These are phyloP conservation scores for Isoperla grammatica DNA, from an alignment of 2,888 invertebrate species.

Conservation along the genomic window DNA sequence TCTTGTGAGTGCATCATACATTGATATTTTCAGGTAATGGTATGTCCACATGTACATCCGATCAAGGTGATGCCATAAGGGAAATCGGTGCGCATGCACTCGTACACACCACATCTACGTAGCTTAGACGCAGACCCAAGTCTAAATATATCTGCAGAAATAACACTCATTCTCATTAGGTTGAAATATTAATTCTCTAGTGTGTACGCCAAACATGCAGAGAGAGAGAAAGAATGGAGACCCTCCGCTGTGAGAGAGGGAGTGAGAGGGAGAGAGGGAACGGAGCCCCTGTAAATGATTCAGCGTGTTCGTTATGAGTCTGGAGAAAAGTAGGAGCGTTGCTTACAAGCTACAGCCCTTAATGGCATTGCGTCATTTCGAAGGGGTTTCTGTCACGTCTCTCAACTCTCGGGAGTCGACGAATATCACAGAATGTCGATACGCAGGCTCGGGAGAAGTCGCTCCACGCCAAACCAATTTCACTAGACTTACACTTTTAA, in stretches of 20 bases:
- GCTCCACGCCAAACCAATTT: too few species aligned
- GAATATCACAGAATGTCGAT: slow-evolving; percentile 6
- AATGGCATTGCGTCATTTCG: slow-evolving; percentile 17
- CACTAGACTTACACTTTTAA: too few species aligned
- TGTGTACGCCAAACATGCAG: not conserved
- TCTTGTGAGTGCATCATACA: too few species aligned
- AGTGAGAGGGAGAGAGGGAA: slow-evolving; percentile 1
- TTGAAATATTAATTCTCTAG: slow-evolving; percentile 13
- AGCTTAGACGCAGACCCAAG: too few species aligned
- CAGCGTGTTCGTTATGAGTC: slow-evolving; percentile 13
- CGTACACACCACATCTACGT: too few species aligned
- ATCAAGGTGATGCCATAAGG: too few species aligned
- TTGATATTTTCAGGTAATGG: too few species aligned
- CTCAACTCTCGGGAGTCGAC: slow-evolving; percentile 3
- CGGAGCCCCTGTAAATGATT: slow-evolving; percentile 14
- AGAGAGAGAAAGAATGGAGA: not conserved
- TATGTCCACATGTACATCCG: too few species aligned
- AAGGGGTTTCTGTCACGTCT: slow-evolving; percentile 14
- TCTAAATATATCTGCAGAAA: too few species aligned
- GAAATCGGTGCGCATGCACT: too few species aligned
- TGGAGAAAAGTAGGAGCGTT: slow-evolving; percentile 15
- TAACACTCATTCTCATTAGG: not conserved
- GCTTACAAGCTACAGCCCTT: slow-evolving; percentile 9
- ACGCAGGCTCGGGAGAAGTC: not conserved
- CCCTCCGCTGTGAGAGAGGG: not conserved